These are phyloP conservation scores for Folsomia manolachei DNA, from an alignment of 2,888 invertebrate species.

Conservation along the genomic window DNA sequence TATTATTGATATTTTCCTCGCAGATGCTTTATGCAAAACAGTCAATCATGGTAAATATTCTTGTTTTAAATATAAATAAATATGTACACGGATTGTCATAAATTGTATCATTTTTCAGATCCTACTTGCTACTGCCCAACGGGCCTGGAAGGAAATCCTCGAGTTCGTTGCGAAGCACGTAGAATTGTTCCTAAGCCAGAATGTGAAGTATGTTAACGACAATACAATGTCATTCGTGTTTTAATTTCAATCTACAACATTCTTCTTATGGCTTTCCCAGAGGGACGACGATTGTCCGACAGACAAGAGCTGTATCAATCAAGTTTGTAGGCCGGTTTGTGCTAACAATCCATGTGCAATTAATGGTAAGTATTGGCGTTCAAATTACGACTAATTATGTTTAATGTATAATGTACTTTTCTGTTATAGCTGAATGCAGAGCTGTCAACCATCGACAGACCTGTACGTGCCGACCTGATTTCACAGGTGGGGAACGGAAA, in stretches of 20 bases:
- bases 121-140: constrained; percentile 79
- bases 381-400: not conserved
- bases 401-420: constrained; percentile 17
- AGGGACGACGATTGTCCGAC: constrained; percentile 67
- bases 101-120: not conserved
- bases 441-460: constrained; percentile 74
- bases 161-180: constrained; percentile 66
- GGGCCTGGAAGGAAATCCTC: constrained; percentile 74
- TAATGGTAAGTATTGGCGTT: constrained; percentile 14
- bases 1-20: not conserved
- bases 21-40: constrained; percentile 72
- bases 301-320: constrained; percentile 76
- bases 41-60: constrained; percentile 66
- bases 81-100: not conserved
- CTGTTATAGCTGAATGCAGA: constrained; percentile 65
- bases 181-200: constrained; percentile 65
- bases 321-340: constrained; percentile 75
- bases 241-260: not conserved
- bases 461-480: constrained; percentile 76
- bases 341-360: constrained; percentile 57
- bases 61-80: not conserved
- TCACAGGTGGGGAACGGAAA: constrained; percentile 65
- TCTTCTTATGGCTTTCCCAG: too few species aligned
- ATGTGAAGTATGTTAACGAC: constrained; percentile 57
- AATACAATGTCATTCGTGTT: not conserved